These are phyloP conservation scores for Rugalucina vietnamica DNA, from an alignment of 2,888 invertebrate species.

Conservation along the genomic window DNA sequence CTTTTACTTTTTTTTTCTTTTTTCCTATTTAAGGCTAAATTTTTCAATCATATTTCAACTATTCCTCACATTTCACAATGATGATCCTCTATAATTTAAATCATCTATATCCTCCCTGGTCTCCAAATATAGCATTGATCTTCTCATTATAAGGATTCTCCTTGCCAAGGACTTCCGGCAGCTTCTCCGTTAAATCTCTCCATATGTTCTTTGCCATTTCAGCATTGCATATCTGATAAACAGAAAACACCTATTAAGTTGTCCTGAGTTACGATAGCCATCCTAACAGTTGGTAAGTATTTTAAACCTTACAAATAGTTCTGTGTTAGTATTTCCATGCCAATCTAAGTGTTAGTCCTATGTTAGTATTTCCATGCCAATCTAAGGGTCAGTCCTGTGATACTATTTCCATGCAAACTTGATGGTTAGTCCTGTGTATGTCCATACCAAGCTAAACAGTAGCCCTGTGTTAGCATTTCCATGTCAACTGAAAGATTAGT, in stretches of 20 bases:
- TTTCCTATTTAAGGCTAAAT: no score
- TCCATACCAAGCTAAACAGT: no score
- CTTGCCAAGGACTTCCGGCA: slow-evolving; percentile 83
- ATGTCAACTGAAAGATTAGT: no score
- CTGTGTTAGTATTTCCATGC: neutral
- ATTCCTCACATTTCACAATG: no score
- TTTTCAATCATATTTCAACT: no score
- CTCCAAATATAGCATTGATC: slow-evolving; percentile 83
- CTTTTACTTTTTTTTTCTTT: no score
- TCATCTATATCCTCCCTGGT: slow-evolving; percentile 84
- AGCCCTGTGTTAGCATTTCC: no score
- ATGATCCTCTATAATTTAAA: no score
- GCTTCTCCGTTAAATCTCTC: slow-evolving; percentile 74
- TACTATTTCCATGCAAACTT: neutral
- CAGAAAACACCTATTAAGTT: no score
- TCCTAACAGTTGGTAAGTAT: no score
- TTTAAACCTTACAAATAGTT: no score
- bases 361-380: neutral
- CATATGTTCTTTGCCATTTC: slow-evolving; percentile 73
- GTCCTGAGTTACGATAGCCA: no score
- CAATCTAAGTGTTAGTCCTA: neutral
- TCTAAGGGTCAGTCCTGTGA: neutral
- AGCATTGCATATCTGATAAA: slow-evolving; percentile 72
- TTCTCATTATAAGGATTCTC: slow-evolving; percentile 83
- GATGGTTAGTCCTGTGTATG: neutral